Conservation (phyloP, 2,797 vertebrate genomes). For the Streptopelia turtur region DNA sequence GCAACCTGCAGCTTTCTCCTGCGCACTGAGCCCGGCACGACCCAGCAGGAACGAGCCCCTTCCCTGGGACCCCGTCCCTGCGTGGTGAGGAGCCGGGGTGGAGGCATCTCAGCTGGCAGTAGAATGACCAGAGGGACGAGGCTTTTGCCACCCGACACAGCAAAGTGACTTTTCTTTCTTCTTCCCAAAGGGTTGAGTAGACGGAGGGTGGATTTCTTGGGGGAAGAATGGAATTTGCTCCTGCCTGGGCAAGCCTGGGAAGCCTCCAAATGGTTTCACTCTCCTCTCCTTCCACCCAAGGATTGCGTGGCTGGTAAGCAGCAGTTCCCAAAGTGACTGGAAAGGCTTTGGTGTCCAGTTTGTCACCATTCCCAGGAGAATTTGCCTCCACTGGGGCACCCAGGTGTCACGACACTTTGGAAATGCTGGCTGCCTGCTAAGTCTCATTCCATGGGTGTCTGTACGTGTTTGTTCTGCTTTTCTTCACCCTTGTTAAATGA, state of each 20-base stretch:
- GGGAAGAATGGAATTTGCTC: background rate
- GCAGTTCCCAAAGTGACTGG: background rate
- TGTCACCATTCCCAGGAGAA: background rate
- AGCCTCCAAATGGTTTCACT: background rate
- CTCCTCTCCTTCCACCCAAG: background rate
- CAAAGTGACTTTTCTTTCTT: background rate
- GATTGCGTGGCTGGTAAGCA: fast-evolving
- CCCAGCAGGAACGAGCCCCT: fast-evolving
- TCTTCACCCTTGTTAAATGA: background rate
- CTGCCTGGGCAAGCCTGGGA: background rate
- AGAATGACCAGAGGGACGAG: fast-evolving
- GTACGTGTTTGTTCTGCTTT: background rate
- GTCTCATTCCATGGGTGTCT: background rate
- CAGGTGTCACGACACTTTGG: background rate
- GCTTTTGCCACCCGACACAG: background rate
- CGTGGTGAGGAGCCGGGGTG: fast-evolving
- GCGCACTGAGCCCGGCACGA: fast-evolving
- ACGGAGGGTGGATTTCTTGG: background rate
- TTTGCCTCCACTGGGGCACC: background rate
- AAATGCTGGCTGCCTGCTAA: background rate
- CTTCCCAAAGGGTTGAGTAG: background rate
- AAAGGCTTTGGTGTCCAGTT: background rate
- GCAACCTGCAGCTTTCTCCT: background rate
- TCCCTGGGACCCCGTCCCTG: background rate
- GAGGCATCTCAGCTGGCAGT: background rate